A percentile compares a stretch with the other conserved stretches of the same genome.
Conservation (phyloP, 2,113 vertebrate species). For the Rousettus leschenaultii region DNA sequence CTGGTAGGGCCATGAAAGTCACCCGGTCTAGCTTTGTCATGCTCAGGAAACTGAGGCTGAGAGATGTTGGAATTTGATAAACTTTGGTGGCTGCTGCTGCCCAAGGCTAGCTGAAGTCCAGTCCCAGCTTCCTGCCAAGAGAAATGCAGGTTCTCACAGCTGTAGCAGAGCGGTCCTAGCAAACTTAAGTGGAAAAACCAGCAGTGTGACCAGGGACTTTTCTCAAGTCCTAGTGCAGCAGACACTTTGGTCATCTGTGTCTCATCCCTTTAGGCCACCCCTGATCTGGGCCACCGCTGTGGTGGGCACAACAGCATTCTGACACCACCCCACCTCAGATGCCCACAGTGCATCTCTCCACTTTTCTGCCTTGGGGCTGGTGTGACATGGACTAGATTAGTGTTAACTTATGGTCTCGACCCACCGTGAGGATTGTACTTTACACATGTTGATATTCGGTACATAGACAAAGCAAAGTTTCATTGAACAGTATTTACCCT, state of each 20-base stretch:
- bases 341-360: not conserved
- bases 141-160: not conserved
- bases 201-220: not conserved
- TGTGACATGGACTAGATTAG: not conserved
- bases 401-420: not conserved
- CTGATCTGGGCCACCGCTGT: not conserved
- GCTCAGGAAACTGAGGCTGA: not conserved
- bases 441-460: not conserved
- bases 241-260: accelerated
- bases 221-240: not conserved
- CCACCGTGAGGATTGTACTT: not conserved
- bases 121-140: not conserved
- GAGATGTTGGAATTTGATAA: not conserved
- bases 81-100: not conserved
- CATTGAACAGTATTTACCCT: not conserved
- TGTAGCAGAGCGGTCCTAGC: not conserved
- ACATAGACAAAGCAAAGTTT: not conserved
- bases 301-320: not conserved
- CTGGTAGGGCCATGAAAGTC: not conserved
- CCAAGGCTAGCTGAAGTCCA: not conserved
- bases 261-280: not conserved
- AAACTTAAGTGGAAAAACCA: not conserved
- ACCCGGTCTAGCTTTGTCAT: not conserved
- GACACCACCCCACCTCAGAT: not conserved
- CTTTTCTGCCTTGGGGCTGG: not conserved